Base-by-base conservation (phyloP, 2,888 invertebrate genomes). In the Ectropis crepuscularia region DNA sequence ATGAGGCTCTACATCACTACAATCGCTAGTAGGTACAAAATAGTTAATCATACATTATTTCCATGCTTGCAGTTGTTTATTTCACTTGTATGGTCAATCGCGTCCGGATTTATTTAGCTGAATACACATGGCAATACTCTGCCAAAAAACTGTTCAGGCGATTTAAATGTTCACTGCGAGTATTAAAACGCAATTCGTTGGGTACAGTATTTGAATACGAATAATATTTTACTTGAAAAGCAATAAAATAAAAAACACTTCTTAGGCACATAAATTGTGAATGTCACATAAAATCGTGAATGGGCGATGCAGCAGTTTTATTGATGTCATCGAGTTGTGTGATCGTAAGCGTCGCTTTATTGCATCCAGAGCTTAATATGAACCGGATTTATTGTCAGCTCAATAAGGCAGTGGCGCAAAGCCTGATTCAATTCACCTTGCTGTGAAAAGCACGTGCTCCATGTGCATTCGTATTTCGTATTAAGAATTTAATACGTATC, bases 291-390 rank as follows among this genome's bases (percentile, higher is more conserved):
- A 83, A 85, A 74, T 73, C 64, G 74, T 68, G 73, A 80, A 81
- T 75, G 78, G 79, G 73, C 74, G 75, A 79, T 82, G 81, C 80
- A 77, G 78, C 73, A 71, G 74, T 82, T 87, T 86, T 87, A 86
- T 82, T 75, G 76, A 71, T 80, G 82, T 83, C 84, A 82, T 83
- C 80, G 83, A 82, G 82, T 85, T 80, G 80, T 78, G 78, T 75
- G 80, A 74, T 79, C 79, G 80, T 84, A 81, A 82, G 80, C 78
- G 75, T 70, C 78, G 79, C 83, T 86, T 85, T 86, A 85, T 83
- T 77, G 79, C 74, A 78, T 68, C 74, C 77, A 81, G 76, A 82
- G 78, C 83, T 85, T 85, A 83, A 81, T 83, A 83, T 80, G 81
- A 81, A 80, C 77, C 77, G 73, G 68, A 74, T 82, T 85, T 81